Percentiles rank a stretch among this genome's conserved stretches.
phyloP scores from a whole-genome alignment of 2,888 invertebrate species.

The Lottia scabra region DNA sequence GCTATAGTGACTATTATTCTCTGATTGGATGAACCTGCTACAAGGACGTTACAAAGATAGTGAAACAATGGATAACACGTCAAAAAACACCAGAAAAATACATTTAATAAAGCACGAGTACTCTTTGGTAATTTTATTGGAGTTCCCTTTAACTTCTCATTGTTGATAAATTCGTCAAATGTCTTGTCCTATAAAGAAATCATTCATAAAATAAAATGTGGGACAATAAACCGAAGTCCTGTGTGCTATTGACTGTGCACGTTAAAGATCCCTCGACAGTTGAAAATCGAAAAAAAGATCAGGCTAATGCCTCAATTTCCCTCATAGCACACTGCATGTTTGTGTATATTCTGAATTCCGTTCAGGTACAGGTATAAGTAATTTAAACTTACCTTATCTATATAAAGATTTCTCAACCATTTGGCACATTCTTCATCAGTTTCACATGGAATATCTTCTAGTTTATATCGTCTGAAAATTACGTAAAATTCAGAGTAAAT shows the following conservation, averaged over 20 bases:
- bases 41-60: not conserved
- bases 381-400: not conserved
- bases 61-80: not conserved
- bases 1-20: no score
- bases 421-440: conserved; percentile 5
- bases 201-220: no score
- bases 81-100: not conserved
- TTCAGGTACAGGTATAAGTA: no score
- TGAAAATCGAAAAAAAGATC: no score
- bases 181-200: not conserved
- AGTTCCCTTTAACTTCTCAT: not conserved
- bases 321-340: no score
- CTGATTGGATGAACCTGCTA: no score
- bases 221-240: no score
- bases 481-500: no score
- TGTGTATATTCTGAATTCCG: no score
- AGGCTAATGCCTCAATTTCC: no score
- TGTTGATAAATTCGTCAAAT: not conserved
- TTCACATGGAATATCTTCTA: not conserved
- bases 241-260: no score
- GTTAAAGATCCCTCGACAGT: no score
- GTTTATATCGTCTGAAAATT: not conserved
- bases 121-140: not conserved
- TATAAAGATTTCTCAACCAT: not conserved
- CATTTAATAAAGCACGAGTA: not conserved